Base-by-base conservation (phyloP, 2,888 invertebrate species). In the Drosophila pseudotakahashii region DNA sequence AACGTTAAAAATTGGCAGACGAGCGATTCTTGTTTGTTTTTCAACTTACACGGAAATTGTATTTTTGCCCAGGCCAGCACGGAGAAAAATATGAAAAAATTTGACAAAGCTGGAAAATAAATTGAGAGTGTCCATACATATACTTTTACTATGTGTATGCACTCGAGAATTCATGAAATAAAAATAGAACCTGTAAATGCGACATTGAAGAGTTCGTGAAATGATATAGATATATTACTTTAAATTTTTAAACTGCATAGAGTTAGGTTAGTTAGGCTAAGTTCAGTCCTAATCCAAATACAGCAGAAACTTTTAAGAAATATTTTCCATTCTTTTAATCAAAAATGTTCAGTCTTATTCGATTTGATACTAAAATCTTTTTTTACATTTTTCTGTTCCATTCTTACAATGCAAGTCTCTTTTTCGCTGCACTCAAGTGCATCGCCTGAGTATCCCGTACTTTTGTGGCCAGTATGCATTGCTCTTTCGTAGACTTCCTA, bases 31-130 rank as follows among this genome's bases (percentile, higher is more conserved):
- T 79, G 84, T 82, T 82, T 82, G 81, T 82, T 82, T 82, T 83
- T 64, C 75, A 78, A 81, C 79, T 82, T 79, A 82, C 84, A 75
- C 83, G 79, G 75, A 83, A 81, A 83, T 83, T 81, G 83, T 83
- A 79, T 82, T 83, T 81, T 72, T 67, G 68, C 52, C 44, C 57
- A 26, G 54, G 50, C 48, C 57, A 26, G 61, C 53, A 51, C 37
- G 64, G 34, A 64, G 44, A 32, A 34, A 36, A 34, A 47, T 9
- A 36, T 5, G 14, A 36, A 39, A 39, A 19, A 70, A 34, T 44
- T 16, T 23, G 10, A 34, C 16, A 26, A 52, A 36, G 69, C 68
- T 71, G 71, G 76, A 74, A 81, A 78, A 72, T 72, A 81, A 81
- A 77, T 80, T 75, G 69, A 39, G 34, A 41, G 54, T 30, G 48